Conservation (phyloP, 2,888 invertebrate genomes). For the Hermaeophaga mercurialis region DNA sequence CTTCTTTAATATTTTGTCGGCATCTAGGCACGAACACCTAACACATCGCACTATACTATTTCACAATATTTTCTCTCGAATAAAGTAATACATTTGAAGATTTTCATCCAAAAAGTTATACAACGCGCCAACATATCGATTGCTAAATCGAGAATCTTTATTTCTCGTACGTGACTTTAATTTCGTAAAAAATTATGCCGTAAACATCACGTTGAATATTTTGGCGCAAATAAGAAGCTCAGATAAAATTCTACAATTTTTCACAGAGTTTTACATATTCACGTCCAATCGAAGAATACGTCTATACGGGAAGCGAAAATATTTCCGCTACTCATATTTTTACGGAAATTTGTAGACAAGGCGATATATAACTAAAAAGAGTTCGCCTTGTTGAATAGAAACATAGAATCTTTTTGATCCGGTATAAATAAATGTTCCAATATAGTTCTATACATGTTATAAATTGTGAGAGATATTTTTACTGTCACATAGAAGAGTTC, state of each 20-base stretch:
- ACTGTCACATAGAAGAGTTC: too few species aligned
- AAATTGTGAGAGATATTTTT: too few species aligned
- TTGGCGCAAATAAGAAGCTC: background rate
- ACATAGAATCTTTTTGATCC: too few species aligned
- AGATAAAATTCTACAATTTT: conserved; percentile 26
- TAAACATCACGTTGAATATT: conserved; percentile 11
- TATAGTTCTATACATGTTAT: too few species aligned
- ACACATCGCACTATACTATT: background rate
- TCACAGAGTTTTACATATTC: conserved; percentile 23
- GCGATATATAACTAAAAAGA: too few species aligned
- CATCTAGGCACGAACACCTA: too few species aligned
- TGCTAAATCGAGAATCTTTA: conserved; percentile 7
- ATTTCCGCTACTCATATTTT: conserved; percentile 35
- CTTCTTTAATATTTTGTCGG: too few species aligned
- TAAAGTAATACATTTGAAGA: background rate
- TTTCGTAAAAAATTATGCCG: conserved; percentile 4
- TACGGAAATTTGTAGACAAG: background rate
- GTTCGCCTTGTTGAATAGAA: too few species aligned
- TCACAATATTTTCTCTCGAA: background rate
- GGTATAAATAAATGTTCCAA: too few species aligned
- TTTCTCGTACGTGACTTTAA: conserved; percentile 15
- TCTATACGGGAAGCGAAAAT: conserved; percentile 35
- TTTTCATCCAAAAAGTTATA: background rate
- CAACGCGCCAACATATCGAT: conserved; percentile 1
- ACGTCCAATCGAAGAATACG: conserved; percentile 32